phyloP scores from a whole-genome alignment of 2,113 vertebrate species.

The Antigone vipio region DNA sequence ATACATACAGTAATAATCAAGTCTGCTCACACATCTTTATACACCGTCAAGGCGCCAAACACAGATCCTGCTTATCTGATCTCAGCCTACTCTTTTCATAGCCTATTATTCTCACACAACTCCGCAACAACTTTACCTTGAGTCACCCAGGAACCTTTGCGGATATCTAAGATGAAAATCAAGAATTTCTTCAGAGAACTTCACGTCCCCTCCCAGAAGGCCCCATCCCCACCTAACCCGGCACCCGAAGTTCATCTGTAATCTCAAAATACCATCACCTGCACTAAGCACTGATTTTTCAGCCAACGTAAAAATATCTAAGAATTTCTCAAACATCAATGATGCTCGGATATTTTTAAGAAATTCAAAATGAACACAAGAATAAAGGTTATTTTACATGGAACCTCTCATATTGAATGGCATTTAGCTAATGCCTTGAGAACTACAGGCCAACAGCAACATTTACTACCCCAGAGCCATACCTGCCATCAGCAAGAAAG shows the following conservation, averaged over 20 bases:
- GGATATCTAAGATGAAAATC: neutral
- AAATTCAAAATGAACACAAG: neutral
- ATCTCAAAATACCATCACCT: neutral
- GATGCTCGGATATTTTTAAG: neutral
- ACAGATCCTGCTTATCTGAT: neutral
- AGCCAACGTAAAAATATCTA: neutral
- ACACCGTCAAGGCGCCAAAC: neutral
- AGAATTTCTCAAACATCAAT: neutral
- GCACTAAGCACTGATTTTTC: neutral
- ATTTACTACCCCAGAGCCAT: neutral
- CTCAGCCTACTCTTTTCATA: neutral
- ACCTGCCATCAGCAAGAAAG: neutral
- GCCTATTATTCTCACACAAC: neutral
- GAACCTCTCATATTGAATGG: accelerated
- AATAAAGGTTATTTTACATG: neutral
- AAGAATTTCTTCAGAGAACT: neutral
- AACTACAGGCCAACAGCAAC: neutral
- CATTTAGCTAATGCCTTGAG: neutral
- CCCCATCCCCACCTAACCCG: neutral
- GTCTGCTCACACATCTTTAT: neutral
- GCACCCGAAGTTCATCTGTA: neutral
- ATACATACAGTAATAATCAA: accelerated
- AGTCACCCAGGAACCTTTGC: neutral
- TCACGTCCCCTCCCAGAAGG: neutral
- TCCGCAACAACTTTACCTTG: neutral